phyloP scores from a whole-genome alignment of 2,797 vertebrate genomes.

The Falco columbarius region DNA sequence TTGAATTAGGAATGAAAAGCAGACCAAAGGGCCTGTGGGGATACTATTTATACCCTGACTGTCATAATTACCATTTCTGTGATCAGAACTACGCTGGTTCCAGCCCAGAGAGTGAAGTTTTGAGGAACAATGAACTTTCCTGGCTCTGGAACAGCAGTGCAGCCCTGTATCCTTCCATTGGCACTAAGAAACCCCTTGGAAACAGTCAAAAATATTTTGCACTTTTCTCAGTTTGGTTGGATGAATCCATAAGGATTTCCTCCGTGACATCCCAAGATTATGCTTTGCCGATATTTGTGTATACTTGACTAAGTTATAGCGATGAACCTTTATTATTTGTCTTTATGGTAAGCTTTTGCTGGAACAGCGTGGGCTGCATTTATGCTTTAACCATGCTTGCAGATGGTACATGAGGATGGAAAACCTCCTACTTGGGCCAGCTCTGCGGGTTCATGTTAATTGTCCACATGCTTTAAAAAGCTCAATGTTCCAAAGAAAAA shows the following conservation, averaged over 20 bases:
- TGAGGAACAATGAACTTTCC: slow-evolving; percentile 82
- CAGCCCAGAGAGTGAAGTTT: slow-evolving; percentile 79
- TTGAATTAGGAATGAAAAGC: slow-evolving; percentile 79
- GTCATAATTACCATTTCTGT: slow-evolving; percentile 85
- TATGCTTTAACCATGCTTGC: neutral
- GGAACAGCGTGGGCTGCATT: neutral
- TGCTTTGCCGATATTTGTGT: slow-evolving; percentile 81
- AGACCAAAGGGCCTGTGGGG: slow-evolving; percentile 82
- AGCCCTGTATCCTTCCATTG: slow-evolving; percentile 81
- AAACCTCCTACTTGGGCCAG: neutral
- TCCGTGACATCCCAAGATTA: slow-evolving; percentile 75
- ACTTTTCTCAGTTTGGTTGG: slow-evolving; percentile 77
- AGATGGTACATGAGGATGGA: slow-evolving; percentile 6
- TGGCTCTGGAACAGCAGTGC: slow-evolving; percentile 87
- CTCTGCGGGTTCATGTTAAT: neutral
- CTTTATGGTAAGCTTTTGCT: slow-evolving; percentile 74
- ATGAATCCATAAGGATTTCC: slow-evolving; percentile 81
- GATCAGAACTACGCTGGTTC: slow-evolving; percentile 79
- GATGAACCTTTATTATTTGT: slow-evolving; percentile 80
- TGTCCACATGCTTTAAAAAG: slow-evolving; percentile 5
- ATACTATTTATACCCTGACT: slow-evolving; percentile 87
- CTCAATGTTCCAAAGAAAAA: neutral
- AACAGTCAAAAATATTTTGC: slow-evolving; percentile 75
- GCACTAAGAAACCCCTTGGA: slow-evolving; percentile 77
- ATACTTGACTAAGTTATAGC: slow-evolving; percentile 81